These are phyloP conservation scores for Sebastes taczanowskii DNA, from an alignment of 2,797 vertebrate species.

Conservation along the genomic window DNA sequence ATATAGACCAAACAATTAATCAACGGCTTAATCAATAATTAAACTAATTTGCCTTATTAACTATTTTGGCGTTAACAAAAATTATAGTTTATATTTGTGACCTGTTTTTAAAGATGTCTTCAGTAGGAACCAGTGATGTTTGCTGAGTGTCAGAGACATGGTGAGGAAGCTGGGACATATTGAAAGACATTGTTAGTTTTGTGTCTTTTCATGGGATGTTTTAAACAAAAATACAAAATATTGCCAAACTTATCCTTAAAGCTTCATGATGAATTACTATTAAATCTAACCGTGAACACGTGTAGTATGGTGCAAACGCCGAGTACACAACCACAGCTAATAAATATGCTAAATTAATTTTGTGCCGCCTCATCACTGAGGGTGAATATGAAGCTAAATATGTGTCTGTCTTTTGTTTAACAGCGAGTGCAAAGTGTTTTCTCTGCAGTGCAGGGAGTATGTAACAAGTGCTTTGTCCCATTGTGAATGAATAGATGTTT, in stretches of 20 bases:
- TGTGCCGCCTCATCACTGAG: background rate
- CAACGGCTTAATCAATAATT: rapidly evolving
- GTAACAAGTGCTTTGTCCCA: constrained; percentile 29
- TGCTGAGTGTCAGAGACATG: background rate
- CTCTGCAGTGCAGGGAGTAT: constrained; percentile 13
- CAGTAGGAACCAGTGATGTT: background rate
- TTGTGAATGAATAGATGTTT: constrained; percentile 18
- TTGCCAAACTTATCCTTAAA: background rate
- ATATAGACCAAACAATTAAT: background rate
- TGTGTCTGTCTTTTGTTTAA: background rate
- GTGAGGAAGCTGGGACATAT: background rate
- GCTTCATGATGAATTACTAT: background rate
- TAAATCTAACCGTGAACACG: too few relatives aligned
- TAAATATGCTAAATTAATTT: background rate
- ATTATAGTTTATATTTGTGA: too few relatives aligned
- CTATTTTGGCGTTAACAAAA: background rate
- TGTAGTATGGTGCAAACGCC: background rate
- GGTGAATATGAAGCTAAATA: background rate
- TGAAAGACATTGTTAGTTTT: background rate
- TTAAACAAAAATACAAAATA: background rate
- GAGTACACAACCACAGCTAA: background rate
- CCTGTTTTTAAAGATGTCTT: background rate
- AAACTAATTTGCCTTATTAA: background rate
- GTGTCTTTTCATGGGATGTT: background rate
- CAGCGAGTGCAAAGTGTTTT: background rate